A percentile compares a stretch with the other conserved stretches of the same genome.
Evolutionary conservation across 1,140 invertebrate genomes (phyloP).

Genomic region (Aradophagus sp.): DNA sequence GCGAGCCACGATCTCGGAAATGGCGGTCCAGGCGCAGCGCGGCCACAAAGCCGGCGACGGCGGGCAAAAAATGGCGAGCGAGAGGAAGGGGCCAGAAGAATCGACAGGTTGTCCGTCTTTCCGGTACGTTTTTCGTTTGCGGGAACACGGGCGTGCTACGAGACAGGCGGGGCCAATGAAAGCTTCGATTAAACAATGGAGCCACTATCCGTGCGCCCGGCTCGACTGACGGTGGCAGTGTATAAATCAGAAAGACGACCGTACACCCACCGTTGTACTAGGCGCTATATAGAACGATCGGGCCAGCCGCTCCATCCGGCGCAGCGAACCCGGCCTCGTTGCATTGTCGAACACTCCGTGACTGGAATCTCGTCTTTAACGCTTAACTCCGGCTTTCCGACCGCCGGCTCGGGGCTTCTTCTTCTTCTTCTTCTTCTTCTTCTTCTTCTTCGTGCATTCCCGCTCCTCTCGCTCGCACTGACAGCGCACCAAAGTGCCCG

Average conservation of each 20-base stretch:
- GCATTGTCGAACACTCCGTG: slow-evolving; percentile 71
- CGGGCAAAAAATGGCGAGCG: slow-evolving; percentile 1
- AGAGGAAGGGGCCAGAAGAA: slow-evolving; percentile 30
- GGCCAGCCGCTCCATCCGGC: slow-evolving; percentile 65
- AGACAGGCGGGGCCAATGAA: slow-evolving; percentile 44
- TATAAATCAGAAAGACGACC: slow-evolving; percentile 73
- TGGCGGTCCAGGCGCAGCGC: too few species aligned
- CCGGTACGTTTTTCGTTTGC: slow-evolving; percentile 46
- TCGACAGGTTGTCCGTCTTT: slow-evolving; percentile 47
- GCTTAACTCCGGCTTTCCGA: slow-evolving; percentile 25
- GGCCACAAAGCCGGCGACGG: too few species aligned
- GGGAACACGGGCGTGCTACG: slow-evolving; percentile 21
- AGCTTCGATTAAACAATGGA: slow-evolving; percentile 71
- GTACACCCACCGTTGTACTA: slow-evolving; percentile 63
- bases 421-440: slow-evolving; percentile 2
- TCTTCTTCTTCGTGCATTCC: neutral
- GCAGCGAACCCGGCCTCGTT: slow-evolving; percentile 66
- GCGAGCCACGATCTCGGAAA: too few species aligned
- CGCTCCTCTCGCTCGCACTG: slow-evolving; percentile 12
- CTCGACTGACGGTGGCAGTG: slow-evolving; percentile 68
- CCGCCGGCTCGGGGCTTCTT: slow-evolving; percentile 4
- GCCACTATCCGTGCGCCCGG: slow-evolving; percentile 55
- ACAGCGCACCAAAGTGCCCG: slow-evolving; percentile 23
- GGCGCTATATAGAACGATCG: slow-evolving; percentile 58
- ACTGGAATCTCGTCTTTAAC: slow-evolving; percentile 69